Evolutionary conservation across 2,113 vertebrate genomes (phyloP).

Genomic region (Nettapus auritus): DNA sequence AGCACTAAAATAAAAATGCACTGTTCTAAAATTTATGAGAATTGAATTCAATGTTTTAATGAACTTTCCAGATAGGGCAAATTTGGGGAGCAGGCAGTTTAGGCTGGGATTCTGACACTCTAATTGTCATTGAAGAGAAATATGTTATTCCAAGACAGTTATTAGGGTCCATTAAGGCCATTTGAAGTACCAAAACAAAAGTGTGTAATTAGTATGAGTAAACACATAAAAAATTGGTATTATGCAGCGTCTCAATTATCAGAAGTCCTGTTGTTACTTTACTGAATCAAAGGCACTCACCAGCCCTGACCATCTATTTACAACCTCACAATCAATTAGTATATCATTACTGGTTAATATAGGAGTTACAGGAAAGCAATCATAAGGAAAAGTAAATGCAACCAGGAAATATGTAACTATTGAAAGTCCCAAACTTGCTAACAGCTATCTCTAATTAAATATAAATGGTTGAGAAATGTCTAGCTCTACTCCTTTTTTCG

Average conservation of each 20-base stretch:
- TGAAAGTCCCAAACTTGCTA: neutral
- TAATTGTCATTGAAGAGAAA: neutral
- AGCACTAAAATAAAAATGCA: conserved; percentile 42
- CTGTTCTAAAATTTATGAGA: conserved; percentile 33
- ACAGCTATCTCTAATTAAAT: conserved; percentile 49
- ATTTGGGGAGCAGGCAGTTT: neutral
- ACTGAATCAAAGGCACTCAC: neutral
- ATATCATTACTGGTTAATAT: neutral
- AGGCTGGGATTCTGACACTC: neutral
- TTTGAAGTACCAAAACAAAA: neutral
- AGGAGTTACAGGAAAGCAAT: conserved; percentile 49
- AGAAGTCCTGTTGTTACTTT: neutral
- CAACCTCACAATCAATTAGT: conserved; percentile 15
- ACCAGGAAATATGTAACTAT: conserved; percentile 12
- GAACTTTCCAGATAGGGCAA: conserved; percentile 28
- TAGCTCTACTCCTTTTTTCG: neutral
- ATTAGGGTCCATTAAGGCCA: neutral
- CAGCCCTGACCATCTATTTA: neutral
- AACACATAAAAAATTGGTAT: neutral
- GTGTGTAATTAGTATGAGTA: neutral
- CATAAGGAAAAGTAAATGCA: neutral
- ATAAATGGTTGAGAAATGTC: conserved; percentile 48
- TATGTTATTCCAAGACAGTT: neutral
- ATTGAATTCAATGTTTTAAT: conserved; percentile 8
- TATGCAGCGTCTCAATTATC: neutral